phyloP scores from a whole-genome alignment of 2,113 vertebrate species.

The Emydocephalus ijimae region DNA sequence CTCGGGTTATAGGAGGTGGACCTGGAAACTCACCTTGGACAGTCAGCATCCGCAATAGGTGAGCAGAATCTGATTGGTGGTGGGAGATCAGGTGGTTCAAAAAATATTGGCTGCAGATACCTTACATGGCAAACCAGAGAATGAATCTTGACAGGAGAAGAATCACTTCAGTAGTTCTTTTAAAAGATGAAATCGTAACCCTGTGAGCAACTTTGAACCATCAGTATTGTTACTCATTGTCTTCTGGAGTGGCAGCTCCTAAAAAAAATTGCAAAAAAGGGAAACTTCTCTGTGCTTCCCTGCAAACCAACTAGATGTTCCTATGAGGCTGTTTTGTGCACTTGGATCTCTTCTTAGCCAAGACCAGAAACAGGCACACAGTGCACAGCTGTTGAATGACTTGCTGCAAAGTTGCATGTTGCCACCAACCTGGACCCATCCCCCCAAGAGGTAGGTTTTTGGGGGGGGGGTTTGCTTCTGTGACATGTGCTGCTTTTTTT shows the following conservation, averaged over 20 bases:
- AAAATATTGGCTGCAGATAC: background rate
- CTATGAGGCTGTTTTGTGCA: background rate
- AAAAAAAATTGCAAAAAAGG: background rate
- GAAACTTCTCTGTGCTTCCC: background rate
- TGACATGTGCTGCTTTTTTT: background rate
- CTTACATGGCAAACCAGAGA: background rate
- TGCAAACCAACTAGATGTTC: background rate
- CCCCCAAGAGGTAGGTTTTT: background rate
- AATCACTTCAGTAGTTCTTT: background rate
- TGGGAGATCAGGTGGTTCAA: background rate
- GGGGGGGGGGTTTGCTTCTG: background rate
- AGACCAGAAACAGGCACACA: background rate
- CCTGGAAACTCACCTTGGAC: conserved; percentile 96
- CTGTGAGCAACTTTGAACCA: background rate
- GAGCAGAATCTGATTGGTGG: conserved; percentile 28
- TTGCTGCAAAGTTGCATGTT: background rate
- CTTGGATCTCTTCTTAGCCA: background rate
- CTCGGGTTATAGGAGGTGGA: conserved; percentile 78
- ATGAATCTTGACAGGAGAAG: background rate
- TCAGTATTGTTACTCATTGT: background rate
- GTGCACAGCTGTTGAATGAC: background rate
- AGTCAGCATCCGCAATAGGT: conserved; percentile 92
- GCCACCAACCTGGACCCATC: background rate
- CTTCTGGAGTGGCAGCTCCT: background rate
- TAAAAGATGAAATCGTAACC: background rate